These are phyloP conservation scores for Tetraodon nigroviridis DNA, from an alignment of 2,113 vertebrate species.

Conservation along the genomic window DNA sequence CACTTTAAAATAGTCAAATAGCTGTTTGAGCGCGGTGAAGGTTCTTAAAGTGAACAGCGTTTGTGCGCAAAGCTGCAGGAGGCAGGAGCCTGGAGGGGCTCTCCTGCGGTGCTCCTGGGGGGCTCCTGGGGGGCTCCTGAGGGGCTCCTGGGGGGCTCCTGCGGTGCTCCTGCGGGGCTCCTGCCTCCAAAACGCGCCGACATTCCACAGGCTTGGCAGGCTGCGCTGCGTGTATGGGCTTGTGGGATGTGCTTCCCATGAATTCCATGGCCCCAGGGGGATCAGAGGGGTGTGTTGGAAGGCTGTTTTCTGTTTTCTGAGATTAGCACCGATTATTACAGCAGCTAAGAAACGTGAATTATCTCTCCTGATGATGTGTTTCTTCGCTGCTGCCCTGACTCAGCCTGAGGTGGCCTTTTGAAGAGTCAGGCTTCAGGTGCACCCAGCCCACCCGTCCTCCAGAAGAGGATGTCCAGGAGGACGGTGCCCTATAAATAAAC, in stretches of 20 bases:
- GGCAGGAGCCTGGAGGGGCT: no score
- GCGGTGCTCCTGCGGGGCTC: no score
- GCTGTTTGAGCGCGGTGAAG: no score
- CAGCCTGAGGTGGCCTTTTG: slow-evolving; percentile 10
- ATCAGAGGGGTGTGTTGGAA: background rate
- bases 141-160: no score
- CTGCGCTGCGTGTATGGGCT: slow-evolving; percentile 43
- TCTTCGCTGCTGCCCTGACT: slow-evolving; percentile 1
- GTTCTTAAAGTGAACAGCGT: no score
- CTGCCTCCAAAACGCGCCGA: slow-evolving; percentile 18
- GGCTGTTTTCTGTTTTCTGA: background rate
- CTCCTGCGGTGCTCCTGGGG: no score
- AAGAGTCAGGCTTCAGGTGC: slow-evolving; percentile 5
- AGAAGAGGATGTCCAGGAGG: background rate
- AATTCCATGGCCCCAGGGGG: slow-evolving; percentile 42
- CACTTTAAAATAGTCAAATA: no score
- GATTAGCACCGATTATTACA: background rate
- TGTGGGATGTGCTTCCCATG: slow-evolving; percentile 18
- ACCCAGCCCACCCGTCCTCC: no score
- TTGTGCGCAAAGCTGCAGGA: background rate
- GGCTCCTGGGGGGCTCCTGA: no score
- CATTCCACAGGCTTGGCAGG: slow-evolving; percentile 45
- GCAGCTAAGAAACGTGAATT: background rate
- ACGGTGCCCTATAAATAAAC: background rate
- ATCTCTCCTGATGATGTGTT: background rate